Conservation (phyloP, 2,797 vertebrate species). For the Luscinia luscinia region DNA sequence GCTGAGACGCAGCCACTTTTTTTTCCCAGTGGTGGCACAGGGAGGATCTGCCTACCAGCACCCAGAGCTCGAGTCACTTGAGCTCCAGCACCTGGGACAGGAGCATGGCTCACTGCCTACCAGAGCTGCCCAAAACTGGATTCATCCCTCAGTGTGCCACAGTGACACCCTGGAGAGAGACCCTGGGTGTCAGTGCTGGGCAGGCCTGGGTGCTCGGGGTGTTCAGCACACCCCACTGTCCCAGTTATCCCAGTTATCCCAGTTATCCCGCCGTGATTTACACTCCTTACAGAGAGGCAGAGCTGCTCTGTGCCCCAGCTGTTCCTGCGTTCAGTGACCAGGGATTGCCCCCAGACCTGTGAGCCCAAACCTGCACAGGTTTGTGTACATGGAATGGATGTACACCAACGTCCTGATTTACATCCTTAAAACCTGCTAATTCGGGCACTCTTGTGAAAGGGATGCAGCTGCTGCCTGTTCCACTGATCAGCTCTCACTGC, state of each 20-base stretch:
- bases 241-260: too few species aligned
- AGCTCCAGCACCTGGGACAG: not conserved
- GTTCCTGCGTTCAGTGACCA: too few species aligned
- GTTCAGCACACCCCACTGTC: not conserved
- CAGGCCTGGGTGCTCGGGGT: not conserved
- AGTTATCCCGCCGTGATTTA: too few species aligned
- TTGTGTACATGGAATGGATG: rapidly evolving
- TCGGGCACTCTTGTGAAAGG: not conserved
- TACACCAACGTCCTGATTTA: too few species aligned
- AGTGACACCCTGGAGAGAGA: not conserved
- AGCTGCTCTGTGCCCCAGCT: too few species aligned
- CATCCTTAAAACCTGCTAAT: not conserved
- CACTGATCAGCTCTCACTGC: not conserved
- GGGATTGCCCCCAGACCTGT: too few species aligned
- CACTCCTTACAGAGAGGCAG: not conserved
- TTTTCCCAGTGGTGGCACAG: rapidly evolving
- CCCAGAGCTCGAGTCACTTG: rapidly evolving
- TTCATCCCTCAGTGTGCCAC: not conserved
- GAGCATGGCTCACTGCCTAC: not conserved
- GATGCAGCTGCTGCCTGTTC: not conserved
- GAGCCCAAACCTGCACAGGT: too few species aligned
- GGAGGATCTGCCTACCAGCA: not conserved
- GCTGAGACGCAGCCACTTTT: not conserved
- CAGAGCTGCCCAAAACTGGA: not conserved
- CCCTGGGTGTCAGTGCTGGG: not conserved